Conservation (phyloP, 2,797 vertebrate genomes). For the Aselliscus stoliczkanus region DNA sequence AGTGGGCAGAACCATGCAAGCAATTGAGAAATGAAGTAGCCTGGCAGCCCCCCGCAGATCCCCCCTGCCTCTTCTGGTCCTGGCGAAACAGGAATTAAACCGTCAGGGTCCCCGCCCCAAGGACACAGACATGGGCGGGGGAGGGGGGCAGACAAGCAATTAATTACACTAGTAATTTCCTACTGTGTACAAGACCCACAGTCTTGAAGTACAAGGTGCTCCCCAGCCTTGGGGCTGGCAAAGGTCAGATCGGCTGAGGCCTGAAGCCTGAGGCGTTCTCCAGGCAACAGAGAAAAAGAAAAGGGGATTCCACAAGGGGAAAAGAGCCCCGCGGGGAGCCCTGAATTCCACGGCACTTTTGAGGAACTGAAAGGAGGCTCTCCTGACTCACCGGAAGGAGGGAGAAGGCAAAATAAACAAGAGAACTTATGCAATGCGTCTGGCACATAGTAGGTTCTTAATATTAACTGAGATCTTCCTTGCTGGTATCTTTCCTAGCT, state of each 20-base stretch:
- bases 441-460: not conserved
- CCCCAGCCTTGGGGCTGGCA: not conserved
- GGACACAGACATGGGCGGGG: not conserved
- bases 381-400: not conserved
- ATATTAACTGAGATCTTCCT: not conserved
- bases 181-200: not conserved
- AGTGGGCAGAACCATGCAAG: not conserved
- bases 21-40: not conserved
- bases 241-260: not conserved
- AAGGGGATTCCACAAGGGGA: not conserved
- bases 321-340: not conserved
- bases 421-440: not conserved
- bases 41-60: not conserved
- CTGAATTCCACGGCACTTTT: not conserved
- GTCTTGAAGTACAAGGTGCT: not conserved
- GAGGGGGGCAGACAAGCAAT: not conserved
- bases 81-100: not conserved
- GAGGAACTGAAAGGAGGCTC: not conserved
- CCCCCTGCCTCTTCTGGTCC: not conserved
- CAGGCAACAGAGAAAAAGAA: not conserved
- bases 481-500: not conserved
- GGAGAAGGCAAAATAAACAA: not conserved
- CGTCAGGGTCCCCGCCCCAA: not conserved
- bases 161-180: not conserved
- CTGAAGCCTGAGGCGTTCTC: not conserved